A percentile compares a stretch with the other conserved stretches of the same genome.
These are phyloP conservation scores for Leptinotarsa texana DNA, from an alignment of 1,140 invertebrate genomes.

Conservation along the genomic window DNA sequence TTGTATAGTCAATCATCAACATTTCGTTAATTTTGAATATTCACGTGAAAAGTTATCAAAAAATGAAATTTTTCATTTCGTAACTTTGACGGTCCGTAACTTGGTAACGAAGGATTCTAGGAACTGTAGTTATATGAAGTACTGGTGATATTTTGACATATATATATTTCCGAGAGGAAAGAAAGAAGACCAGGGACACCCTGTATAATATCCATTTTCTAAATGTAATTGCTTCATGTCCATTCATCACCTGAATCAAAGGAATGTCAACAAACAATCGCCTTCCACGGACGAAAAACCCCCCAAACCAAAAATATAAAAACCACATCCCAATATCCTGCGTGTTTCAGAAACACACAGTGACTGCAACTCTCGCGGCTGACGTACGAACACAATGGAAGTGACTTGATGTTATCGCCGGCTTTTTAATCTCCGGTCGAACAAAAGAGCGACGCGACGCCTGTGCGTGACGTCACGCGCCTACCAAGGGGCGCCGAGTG, in stretches of 20 bases:
- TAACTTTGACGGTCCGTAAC: too few relatives aligned
- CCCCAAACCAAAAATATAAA: not conserved
- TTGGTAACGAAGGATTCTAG: too few relatives aligned
- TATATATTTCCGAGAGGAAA: too few relatives aligned
- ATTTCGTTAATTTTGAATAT: too few relatives aligned
- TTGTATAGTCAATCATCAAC: too few relatives aligned
- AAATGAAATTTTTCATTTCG: too few relatives aligned
- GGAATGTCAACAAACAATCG: not conserved
- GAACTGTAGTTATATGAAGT: too few relatives aligned
- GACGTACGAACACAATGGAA: conserved; percentile 24
- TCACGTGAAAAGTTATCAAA: too few relatives aligned
- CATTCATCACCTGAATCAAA: not conserved
- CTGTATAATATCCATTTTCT: not conserved
- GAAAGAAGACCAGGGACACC: not conserved
- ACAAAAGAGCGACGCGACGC: not conserved
- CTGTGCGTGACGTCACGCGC: conserved; percentile 24
- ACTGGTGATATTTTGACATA: too few relatives aligned
- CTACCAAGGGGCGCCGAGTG: not conserved
- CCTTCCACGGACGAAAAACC: not conserved
- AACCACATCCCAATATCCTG: not conserved
- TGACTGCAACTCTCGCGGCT: not conserved
- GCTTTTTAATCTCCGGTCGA: conserved; percentile 29
- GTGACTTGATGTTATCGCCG: conserved; percentile 15
- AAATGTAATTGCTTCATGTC: not conserved
- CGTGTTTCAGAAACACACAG: not conserved